A percentile compares a stretch with the other conserved stretches of the same genome.
phyloP scores from a whole-genome alignment of 2,113 vertebrate species.

The Colius striatus region DNA sequence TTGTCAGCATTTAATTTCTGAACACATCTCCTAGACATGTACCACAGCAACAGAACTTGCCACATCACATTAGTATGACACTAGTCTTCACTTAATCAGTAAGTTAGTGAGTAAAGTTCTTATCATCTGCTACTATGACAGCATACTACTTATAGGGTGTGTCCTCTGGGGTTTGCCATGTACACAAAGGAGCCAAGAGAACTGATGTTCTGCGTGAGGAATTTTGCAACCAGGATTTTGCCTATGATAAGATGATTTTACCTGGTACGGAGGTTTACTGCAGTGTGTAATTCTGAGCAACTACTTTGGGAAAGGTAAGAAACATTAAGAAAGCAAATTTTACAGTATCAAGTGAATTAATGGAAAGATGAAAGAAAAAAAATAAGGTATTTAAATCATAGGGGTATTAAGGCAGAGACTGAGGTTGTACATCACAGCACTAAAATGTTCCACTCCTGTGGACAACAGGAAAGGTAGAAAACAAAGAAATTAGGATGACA shows the following conservation, averaged over 20 bases:
- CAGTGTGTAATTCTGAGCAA: background rate
- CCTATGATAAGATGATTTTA: background rate
- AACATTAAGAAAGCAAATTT: background rate
- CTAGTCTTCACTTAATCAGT: background rate
- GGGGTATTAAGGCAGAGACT: background rate
- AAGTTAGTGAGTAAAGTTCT: background rate
- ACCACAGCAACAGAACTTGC: background rate
- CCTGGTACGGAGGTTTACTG: background rate
- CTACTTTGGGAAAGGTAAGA: background rate
- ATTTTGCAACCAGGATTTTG: background rate
- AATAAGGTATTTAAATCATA: background rate
- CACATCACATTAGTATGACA: background rate
- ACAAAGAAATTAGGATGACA: background rate
- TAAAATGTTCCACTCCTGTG: background rate
- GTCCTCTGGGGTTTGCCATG: background rate
- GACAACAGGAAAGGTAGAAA: background rate
- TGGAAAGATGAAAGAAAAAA: background rate
- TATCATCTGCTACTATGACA: background rate
- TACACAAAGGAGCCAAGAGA: background rate
- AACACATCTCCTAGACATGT: background rate
- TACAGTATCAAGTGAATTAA: background rate
- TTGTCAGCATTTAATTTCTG: background rate
- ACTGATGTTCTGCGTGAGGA: background rate
- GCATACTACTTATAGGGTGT: fast-evolving
- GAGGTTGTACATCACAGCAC: background rate